Conservation (phyloP, 2,797 vertebrate species). For the Mallotus villosus region DNA sequence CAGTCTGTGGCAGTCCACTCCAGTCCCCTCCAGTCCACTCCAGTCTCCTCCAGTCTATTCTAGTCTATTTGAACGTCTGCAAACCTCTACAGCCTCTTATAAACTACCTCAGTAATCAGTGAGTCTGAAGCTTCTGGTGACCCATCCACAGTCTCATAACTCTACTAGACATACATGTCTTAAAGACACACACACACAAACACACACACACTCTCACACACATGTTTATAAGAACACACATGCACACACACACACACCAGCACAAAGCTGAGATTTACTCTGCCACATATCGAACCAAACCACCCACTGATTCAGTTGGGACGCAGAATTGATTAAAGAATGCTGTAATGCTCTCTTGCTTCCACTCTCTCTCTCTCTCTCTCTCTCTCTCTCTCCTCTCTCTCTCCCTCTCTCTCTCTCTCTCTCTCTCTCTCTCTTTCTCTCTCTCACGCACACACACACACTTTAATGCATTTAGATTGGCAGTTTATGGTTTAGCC, state of each 20-base stretch:
- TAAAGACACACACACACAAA: conserved; percentile 6
- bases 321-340: conserved; percentile 1
- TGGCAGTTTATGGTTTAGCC: neutral
- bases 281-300: neutral
- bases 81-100: neutral
- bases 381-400: neutral
- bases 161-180: neutral
- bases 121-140: neutral
- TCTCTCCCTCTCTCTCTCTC: neutral
- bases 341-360: neutral
- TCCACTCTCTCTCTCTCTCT: neutral
- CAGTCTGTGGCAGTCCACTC: neutral
- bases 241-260: neutral
- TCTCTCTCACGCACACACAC: conserved; percentile 1
- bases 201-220: neutral
- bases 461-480: neutral
- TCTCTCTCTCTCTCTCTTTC: neutral
- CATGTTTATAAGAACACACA: neutral
- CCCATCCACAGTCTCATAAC: neutral
- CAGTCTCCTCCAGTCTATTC: neutral
- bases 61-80: neutral
- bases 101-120: neutral
- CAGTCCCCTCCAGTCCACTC: neutral
- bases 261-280: neutral
- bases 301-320: neutral